Percentiles rank a stretch among this genome's conserved stretches.
phyloP scores from a whole-genome alignment of 37 sponge, comb jelly and placozoan genomes.

The Tethya wilhelma region DNA sequence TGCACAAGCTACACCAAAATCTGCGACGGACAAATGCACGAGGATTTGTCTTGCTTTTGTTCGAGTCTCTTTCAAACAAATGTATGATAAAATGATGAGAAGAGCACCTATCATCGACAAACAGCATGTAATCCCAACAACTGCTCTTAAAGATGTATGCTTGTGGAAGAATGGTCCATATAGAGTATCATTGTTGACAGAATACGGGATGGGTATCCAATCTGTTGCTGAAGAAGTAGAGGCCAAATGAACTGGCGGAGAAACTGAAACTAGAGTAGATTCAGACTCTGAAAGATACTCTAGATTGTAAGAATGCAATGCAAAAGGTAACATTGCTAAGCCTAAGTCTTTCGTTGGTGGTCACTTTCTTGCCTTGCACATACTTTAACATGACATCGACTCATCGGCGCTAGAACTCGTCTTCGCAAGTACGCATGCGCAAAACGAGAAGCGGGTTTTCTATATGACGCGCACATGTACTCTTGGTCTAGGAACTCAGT shows the following conservation, averaged over 20 bases:
- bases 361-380: too few species aligned
- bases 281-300: not conserved
- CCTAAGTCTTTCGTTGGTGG: too few species aligned
- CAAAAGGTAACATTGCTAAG: constrained; percentile 25
- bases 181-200: not conserved
- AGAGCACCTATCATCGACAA: constrained; percentile 66
- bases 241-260: not conserved
- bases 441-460: too few species aligned
- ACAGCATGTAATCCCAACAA: constrained; percentile 39
- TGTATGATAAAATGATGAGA: constrained; percentile 68
- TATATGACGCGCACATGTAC: too few species aligned
- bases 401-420: too few species aligned
- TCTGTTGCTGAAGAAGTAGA: not conserved
- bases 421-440: too few species aligned
- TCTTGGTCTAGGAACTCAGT: too few species aligned
- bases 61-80: constrained; percentile 36
- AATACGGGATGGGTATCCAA: not conserved
- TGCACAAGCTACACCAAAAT: constrained; percentile 60
- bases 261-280: too few species aligned
- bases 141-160: constrained; percentile 16
- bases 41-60: constrained; percentile 67
- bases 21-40: constrained; percentile 75
- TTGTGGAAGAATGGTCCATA: constrained; percentile 27
- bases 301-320: constrained; percentile 6
- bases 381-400: too few species aligned